Base-by-base conservation (phyloP, 2,888 invertebrate species). In the Coelogynopora nodosa region DNA sequence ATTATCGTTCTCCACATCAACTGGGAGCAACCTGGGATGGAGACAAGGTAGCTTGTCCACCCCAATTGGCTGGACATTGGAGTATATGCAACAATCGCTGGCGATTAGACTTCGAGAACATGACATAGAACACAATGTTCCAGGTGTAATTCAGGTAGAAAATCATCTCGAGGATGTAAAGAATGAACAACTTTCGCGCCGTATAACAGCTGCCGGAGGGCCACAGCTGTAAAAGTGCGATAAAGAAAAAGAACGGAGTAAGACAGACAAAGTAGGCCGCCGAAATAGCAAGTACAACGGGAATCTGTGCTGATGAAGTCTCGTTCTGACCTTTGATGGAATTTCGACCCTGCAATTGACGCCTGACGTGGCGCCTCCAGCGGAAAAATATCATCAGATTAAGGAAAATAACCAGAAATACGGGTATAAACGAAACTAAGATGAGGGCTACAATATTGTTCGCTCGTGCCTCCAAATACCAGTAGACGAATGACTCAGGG, bases 91-190 rank as follows among this genome's bases (percentile, higher is more conserved):
- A n/a, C 74, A 74, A 74, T 26, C 27, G 18, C 2, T 23, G 2
- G 2, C 23, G 74, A 74, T 74, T 74, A 13, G 74, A n/a, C 23
- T 74, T 74, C 23, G 74, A 74, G 23, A 74, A 74, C 2, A 74
- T 26, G 27, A 74, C 74, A 74, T 74, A 74, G 27, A 74, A 74
- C 2, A 74, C 18, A 74, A 74, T 74, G 23, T 74, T 74, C 10
- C 74, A 74, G 74, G 74, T 74, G 74, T 74, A 26, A 74, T 74
- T 74, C 2, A 74, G 74, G 74, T 74, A 74, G 27, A 74, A 74
- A 23, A 74, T 74, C 18, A 13, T 74, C 27, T 74, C 74, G 18
- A 74, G 23, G 23, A 74, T 74, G 27, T 74, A 23, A 10, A 74
- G 23, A 23, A 74, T 74, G 27, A 74, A 74, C 2, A 74, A 74